Conservation (phyloP, 92 coral and sea anemone genomes). For the Palythoa caribaeorum region DNA sequence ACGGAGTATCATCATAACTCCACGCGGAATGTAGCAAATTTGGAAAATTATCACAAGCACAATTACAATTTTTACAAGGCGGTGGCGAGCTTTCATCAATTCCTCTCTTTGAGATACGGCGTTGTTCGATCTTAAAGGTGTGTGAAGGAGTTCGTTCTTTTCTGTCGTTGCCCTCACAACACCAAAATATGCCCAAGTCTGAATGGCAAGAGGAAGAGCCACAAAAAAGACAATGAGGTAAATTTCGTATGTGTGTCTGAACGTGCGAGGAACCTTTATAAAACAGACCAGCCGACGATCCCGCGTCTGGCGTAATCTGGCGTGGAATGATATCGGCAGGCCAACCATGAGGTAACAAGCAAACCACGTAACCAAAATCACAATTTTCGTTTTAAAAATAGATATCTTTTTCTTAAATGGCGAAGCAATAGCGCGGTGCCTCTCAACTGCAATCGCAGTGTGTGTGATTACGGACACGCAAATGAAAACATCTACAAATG, state of each 20-base stretch:
- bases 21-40: constrained; percentile 56
- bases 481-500: constrained; percentile 81
- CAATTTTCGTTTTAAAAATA: constrained; percentile 65
- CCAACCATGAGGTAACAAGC: constrained; percentile 77
- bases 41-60: constrained; percentile 55
- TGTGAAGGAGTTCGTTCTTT: constrained; percentile 17
- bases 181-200: constrained; percentile 60
- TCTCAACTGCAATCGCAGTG: constrained; percentile 77
- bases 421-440: constrained; percentile 76
- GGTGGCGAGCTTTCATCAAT: constrained; percentile 22
- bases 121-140: background rate
- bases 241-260: constrained; percentile 57
- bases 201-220: constrained; percentile 55
- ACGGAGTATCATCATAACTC: constrained; percentile 30
- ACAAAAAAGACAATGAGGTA: constrained; percentile 61
- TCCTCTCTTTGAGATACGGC: background rate
- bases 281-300: background rate
- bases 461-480: constrained; percentile 81
- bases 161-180: constrained; percentile 32
- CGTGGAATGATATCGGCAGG: constrained; percentile 62
- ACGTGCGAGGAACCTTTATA: constrained; percentile 26
- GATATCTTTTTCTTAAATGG: constrained; percentile 77
- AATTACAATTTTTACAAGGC: constrained; percentile 38
- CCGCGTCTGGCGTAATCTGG: background rate
- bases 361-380: constrained; percentile 64